A percentile compares a stretch with the other conserved stretches of the same genome.
Evolutionary conservation across 2,113 vertebrate species (phyloP).

Genomic region (Psettodes erumei): DNA sequence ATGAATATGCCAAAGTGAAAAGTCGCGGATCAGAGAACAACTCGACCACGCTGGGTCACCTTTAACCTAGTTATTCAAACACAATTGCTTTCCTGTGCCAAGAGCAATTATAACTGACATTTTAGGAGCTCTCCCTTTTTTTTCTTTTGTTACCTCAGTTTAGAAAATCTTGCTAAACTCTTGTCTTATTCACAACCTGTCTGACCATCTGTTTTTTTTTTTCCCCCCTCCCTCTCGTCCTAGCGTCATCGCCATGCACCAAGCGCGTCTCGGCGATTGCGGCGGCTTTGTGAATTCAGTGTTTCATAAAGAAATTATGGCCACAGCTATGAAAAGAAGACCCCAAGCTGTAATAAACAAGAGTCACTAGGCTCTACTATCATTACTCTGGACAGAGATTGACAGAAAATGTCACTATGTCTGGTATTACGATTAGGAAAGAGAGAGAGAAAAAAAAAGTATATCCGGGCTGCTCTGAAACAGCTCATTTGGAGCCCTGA

Average conservation of each 20-base stretch:
- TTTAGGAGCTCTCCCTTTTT: not conserved
- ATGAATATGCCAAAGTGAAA: not conserved
- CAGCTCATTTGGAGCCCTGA: slow-evolving; percentile 1
- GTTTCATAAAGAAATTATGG: not conserved
- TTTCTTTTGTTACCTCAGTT: not conserved
- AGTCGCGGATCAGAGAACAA: not conserved
- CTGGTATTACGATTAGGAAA: not conserved
- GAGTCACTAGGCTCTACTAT: not conserved
- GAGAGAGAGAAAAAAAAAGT: not conserved
- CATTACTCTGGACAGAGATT: not conserved
- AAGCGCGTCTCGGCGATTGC: not conserved
- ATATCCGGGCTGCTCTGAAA: not conserved
- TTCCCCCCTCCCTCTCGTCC: not conserved
- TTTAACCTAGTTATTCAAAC: not conserved
- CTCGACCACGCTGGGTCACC: not conserved
- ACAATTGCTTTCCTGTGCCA: not conserved
- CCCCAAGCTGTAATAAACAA: not conserved
- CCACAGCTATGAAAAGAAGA: not conserved
- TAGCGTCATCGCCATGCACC: not conserved
- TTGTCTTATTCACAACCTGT: not conserved
- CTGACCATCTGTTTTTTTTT: not conserved
- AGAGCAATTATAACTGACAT: not conserved
- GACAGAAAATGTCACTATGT: not conserved
- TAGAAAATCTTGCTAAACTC: not conserved
- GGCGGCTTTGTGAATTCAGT: not conserved